phyloP scores from a whole-genome alignment of 2,113 vertebrate species.

The Pseudorhombus dupliciocellatus region DNA sequence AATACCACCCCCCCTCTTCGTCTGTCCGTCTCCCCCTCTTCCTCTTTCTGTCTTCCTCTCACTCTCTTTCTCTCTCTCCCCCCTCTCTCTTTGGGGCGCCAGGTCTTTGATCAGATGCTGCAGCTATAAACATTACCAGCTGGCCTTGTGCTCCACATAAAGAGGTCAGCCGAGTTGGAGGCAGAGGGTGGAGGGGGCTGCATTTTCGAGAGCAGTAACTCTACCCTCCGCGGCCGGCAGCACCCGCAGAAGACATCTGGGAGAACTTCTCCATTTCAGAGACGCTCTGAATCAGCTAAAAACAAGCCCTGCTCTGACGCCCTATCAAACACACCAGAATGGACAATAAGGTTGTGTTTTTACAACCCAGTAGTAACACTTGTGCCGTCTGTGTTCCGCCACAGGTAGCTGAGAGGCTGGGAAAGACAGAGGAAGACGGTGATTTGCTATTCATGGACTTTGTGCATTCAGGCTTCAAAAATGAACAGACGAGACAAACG shows the following conservation, averaged over 20 bases:
- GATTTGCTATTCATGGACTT: constrained; percentile 43
- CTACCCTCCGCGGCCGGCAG: constrained; percentile 55
- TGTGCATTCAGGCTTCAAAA: constrained; percentile 44
- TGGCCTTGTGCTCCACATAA: constrained; percentile 75
- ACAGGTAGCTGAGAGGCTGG: constrained; percentile 40
- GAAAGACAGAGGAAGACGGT: neutral
- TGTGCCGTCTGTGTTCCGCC: constrained; percentile 47
- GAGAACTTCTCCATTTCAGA: constrained; percentile 79
- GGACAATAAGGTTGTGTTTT: constrained; percentile 54
- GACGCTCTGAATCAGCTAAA: constrained; percentile 71
- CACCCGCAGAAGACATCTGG: constrained; percentile 74
- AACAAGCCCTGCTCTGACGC: constrained; percentile 42
- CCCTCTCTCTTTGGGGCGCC: constrained; percentile 32
- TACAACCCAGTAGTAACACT: constrained; percentile 36
- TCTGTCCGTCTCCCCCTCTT: neutral
- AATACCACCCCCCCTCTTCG: neutral
- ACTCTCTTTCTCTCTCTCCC: constrained; percentile 39
- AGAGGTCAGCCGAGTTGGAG: constrained; percentile 64
- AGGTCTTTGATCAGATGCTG: constrained; percentile 75
- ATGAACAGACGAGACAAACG: constrained; percentile 27
- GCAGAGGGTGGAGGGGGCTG: neutral
- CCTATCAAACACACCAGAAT: constrained; percentile 39
- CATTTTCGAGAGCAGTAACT: constrained; percentile 70
- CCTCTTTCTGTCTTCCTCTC: constrained; percentile 26
- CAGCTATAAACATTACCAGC: constrained; percentile 79